Conservation (phyloP, 2,113 vertebrate genomes). For the Gallinago jamesoni region DNA sequence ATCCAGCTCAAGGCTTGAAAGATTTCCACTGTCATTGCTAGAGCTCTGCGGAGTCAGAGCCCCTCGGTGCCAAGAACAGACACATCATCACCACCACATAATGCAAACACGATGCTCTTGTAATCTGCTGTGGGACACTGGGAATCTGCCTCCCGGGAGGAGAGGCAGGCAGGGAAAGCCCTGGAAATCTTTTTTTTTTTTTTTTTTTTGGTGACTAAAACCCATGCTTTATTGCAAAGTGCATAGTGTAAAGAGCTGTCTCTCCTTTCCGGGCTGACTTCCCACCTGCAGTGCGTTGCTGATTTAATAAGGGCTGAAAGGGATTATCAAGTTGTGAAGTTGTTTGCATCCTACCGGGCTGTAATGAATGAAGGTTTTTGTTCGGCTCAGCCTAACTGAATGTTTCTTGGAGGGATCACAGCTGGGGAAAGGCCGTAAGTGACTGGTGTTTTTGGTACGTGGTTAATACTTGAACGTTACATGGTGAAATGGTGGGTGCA, state of each 20-base stretch:
- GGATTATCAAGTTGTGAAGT: conserved; percentile 76
- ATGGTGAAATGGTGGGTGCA: conserved; percentile 18
- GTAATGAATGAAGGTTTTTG: conserved; percentile 72
- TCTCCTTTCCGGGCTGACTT: conserved; percentile 53
- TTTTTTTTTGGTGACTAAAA: conserved; percentile 43
- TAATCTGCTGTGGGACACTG: conserved; percentile 23
- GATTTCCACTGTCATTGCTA: conserved; percentile 52
- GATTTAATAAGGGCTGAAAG: conserved; percentile 76
- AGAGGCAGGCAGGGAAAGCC: conserved; percentile 24
- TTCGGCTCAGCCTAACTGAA: conserved; percentile 28
- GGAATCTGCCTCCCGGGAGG: conserved; percentile 36
- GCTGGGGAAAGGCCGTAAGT: conserved; percentile 21
- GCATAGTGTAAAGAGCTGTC: background rate
- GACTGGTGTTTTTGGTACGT: conserved; percentile 6
- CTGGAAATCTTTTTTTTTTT: conserved; percentile 34
- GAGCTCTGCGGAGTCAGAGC: background rate
- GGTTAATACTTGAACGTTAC: conserved; percentile 45
- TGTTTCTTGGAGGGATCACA: conserved; percentile 47
- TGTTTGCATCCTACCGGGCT: conserved; percentile 55
- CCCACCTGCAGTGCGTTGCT: conserved; percentile 67
- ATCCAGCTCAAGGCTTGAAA: conserved; percentile 40
- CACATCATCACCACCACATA: conserved; percentile 41
- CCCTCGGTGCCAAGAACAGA: conserved; percentile 51
- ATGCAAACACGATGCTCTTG: conserved; percentile 39
- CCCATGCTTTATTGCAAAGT: background rate